Evolutionary conservation across 2,888 invertebrate species (phyloP).

Genomic region (Lingula anatina): DNA sequence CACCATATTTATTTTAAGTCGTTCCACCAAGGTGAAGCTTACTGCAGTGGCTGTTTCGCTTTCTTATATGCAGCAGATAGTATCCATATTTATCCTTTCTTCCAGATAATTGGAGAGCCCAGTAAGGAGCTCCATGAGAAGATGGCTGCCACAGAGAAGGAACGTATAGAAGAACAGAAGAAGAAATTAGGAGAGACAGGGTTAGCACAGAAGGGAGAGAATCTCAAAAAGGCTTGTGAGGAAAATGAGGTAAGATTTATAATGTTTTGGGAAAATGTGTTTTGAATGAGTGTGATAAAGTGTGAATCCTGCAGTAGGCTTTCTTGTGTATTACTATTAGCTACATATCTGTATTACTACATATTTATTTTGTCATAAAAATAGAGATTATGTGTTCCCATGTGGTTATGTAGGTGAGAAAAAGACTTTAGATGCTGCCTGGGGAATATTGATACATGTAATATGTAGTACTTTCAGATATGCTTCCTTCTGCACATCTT

Average conservation of each 20-base stretch:
- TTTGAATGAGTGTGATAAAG: background rate
- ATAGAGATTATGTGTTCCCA: no score
- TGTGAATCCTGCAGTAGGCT: background rate
- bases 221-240: conserved; percentile 65
- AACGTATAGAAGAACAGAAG: conserved; percentile 65
- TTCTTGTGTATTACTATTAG: no score
- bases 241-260: conserved; percentile 66
- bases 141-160: conserved; percentile 69
- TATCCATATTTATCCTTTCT: background rate
- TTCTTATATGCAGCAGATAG: background rate
- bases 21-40: no score
- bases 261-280: background rate
- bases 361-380: no score
- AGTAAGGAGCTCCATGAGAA: conserved; percentile 62
- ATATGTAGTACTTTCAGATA: no score
- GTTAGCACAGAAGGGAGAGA: conserved; percentile 61
- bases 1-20: no score
- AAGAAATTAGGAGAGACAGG: conserved; percentile 65
- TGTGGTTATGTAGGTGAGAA: no score
- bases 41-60: no score
- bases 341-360: no score
- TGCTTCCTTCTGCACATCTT: no score
- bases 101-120: conserved; percentile 58
- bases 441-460: no score
- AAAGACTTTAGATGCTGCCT: no score